phyloP scores from a whole-genome alignment of 2,888 invertebrate species.

The Drosophila aldrichi region DNA sequence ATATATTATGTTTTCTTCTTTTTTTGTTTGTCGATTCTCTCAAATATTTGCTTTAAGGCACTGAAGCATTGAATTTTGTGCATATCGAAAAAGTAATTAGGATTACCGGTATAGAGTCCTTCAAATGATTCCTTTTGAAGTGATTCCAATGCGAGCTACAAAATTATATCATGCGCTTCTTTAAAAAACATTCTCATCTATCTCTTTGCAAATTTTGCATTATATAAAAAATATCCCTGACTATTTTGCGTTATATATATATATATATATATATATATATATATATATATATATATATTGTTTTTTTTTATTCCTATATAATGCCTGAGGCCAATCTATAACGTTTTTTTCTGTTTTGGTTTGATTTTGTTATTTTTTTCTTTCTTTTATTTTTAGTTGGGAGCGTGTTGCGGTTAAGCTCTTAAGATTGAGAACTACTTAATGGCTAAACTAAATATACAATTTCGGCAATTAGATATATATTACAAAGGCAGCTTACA shows the following conservation, averaged over 20 bases:
- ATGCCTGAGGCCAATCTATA: conserved; percentile 70
- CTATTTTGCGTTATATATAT: conserved; percentile 60
- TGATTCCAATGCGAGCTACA: conserved; percentile 50
- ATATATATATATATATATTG: conserved; percentile 14
- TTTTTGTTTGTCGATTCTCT: conserved; percentile 41
- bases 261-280: conserved; percentile 17
- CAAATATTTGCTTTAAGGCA: conserved; percentile 80
- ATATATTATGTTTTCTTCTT: conserved; percentile 20
- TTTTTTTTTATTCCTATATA: conserved; percentile 27
- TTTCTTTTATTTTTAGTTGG: conserved; percentile 40
- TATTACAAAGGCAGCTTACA: conserved; percentile 76
- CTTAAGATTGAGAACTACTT: conserved; percentile 65
- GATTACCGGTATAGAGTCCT: conserved; percentile 31
- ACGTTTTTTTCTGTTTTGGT: conserved; percentile 22
- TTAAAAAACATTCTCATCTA: conserved; percentile 47
- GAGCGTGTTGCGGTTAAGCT: conserved; percentile 67
- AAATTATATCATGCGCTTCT: conserved; percentile 61
- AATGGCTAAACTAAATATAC: conserved; percentile 55
- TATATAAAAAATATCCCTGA: conserved; percentile 80
- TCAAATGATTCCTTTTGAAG: conserved; percentile 19
- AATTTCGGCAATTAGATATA: conserved; percentile 65
- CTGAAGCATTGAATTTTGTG: conserved; percentile 83
- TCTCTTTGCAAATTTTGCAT: conserved; percentile 63
- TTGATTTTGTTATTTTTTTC: conserved; percentile 15
- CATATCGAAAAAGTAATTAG: conserved; percentile 67